Conservation (phyloP, 1,140 invertebrate genomes). For the Leucophenga varia region DNA sequence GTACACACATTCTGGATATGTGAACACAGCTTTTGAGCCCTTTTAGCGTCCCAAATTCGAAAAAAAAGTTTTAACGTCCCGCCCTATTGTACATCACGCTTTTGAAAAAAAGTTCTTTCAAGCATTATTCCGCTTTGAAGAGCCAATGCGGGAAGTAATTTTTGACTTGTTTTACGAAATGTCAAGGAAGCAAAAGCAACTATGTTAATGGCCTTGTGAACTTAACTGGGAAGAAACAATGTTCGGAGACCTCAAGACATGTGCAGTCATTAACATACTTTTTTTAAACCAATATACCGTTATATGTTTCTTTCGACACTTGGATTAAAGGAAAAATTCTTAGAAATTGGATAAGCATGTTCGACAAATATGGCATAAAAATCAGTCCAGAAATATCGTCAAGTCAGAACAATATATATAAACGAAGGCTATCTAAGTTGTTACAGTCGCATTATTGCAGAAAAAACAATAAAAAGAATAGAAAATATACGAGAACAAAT, state of each 20-base stretch:
- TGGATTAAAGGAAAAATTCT: slow-evolving; percentile 1
- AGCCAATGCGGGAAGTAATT: too few relatives aligned
- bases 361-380: not conserved
- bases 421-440: not conserved
- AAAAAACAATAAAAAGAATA: not conserved
- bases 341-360: not conserved
- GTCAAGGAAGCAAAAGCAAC: slow-evolving; percentile 7
- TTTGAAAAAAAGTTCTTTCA: too few relatives aligned
- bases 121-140: too few relatives aligned
- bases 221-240: not conserved
- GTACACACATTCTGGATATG: too few relatives aligned
- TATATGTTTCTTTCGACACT: slow-evolving; percentile 10
- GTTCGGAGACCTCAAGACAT: not conserved
- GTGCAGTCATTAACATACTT: slow-evolving; percentile 1
- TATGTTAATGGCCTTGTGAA: not conserved
- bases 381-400: not conserved
- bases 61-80: too few relatives aligned
- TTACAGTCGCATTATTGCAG: not conserved
- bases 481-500: not conserved
- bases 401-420: not conserved
- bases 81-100: too few relatives aligned
- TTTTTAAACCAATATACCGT: slow-evolving; percentile 2
- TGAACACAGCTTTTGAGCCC: too few relatives aligned
- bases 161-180: slow-evolving; percentile 3
- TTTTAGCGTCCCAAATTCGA: too few relatives aligned